Percentiles rank a stretch among this genome's conserved stretches.
Conservation (phyloP, 2,888 invertebrate genomes). For the Cephus sareptanus region DNA sequence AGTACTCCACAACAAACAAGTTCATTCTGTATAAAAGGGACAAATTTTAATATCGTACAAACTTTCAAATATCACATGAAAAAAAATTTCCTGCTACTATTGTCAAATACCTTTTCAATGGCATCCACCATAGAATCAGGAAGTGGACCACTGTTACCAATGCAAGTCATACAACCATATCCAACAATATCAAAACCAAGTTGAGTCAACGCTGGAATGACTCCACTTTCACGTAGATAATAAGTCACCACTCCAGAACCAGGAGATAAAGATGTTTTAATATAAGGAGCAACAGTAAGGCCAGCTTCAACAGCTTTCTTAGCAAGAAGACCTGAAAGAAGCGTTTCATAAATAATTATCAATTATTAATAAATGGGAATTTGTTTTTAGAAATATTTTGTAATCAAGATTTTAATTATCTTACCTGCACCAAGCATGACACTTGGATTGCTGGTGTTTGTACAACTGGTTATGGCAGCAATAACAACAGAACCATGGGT, state of each 20-base stretch:
- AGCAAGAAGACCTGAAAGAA: slow-evolving; percentile 79
- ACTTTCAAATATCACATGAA: slow-evolving; percentile 7
- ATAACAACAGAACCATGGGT: slow-evolving; percentile 95
- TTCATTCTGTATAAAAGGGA: slow-evolving; percentile 74
- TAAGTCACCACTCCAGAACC: slow-evolving; percentile 96
- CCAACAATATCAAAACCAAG: slow-evolving; percentile 96
- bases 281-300: slow-evolving; percentile 88
- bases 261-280: slow-evolving; percentile 97
- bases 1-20: slow-evolving; percentile 95
- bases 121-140: slow-evolving; percentile 91
- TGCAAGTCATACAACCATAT: slow-evolving; percentile 99
- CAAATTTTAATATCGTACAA: neutral
- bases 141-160: slow-evolving; percentile 97
- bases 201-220: slow-evolving; percentile 85
- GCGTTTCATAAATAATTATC: neutral
- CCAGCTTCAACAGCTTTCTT: slow-evolving; percentile 95
- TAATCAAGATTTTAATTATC: slow-evolving; percentile 12
- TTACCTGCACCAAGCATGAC: slow-evolving; percentile 97
- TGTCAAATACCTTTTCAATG: slow-evolving; percentile 79
- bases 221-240: slow-evolving; percentile 89
- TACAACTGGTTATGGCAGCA: slow-evolving; percentile 97
- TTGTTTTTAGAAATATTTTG: neutral
- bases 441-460: slow-evolving; percentile 97
- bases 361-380: neutral
- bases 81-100: neutral